Evolutionary conservation across 2,113 vertebrate genomes (phyloP).

Genomic region (Mohoua ochrocephala): DNA sequence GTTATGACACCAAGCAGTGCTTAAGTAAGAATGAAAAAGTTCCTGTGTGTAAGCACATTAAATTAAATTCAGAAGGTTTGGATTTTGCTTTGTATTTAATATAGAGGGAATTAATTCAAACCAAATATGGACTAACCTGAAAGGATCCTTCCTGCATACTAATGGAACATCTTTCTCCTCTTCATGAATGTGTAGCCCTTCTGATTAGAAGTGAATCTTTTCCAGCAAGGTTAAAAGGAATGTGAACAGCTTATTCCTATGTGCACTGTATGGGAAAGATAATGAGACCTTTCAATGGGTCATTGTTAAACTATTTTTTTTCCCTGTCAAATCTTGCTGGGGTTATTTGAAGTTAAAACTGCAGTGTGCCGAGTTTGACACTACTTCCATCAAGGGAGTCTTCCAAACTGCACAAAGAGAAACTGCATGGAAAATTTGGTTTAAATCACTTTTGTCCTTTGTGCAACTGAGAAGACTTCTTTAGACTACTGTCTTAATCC

Average conservation of each 20-base stretch:
- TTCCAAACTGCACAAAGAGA: background rate
- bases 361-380: background rate
- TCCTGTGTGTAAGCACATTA: background rate
- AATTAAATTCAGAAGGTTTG: slow-evolving; percentile 3
- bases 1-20: background rate
- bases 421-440: background rate
- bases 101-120: background rate
- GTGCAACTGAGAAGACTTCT: background rate
- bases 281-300: background rate
- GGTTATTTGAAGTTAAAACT: background rate
- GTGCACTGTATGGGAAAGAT: background rate
- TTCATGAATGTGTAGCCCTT: background rate
- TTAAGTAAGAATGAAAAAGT: background rate
- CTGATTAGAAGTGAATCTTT: background rate
- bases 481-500: background rate
- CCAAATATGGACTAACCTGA: background rate
- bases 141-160: background rate
- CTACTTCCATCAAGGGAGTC: background rate
- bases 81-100: background rate
- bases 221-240: background rate
- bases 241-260: background rate
- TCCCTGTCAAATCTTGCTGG: background rate
- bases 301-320: background rate
- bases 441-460: background rate
- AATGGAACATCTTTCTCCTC: background rate